Percentiles rank a stretch among this genome's conserved stretches.
phyloP scores from a whole-genome alignment of 1,140 invertebrate species.

The Triops longicaudatus region DNA sequence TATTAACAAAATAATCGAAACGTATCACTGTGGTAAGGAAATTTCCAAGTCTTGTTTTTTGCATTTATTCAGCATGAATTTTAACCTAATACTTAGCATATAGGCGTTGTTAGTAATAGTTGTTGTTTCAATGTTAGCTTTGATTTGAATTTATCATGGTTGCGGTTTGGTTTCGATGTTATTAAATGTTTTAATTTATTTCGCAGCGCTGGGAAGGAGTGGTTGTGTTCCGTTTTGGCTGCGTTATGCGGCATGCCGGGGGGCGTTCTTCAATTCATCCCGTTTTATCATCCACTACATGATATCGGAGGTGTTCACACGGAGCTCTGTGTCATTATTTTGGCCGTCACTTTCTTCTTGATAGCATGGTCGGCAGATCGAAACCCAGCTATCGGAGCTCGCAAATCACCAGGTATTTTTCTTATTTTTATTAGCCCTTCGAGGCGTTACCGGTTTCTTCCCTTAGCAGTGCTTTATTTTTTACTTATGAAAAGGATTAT shows the following conservation, averaged over 20 bases:
- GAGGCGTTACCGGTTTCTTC: not conserved
- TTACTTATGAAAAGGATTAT: not conserved
- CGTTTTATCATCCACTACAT: constrained; percentile 65
- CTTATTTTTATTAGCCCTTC: not conserved
- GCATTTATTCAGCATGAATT: too few relatives aligned
- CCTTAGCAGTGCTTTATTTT: not conserved
- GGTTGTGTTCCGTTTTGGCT: constrained; percentile 48
- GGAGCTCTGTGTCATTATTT: constrained; percentile 57
- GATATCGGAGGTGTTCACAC: constrained; percentile 54
- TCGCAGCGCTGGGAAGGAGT: constrained; percentile 50
- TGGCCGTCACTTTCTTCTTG: constrained; percentile 46
- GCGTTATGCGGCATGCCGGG: constrained; percentile 57
- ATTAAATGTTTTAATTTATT: constrained; percentile 31
- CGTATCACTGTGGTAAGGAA: too few relatives aligned
- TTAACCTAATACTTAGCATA: too few relatives aligned
- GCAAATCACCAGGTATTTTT: constrained; percentile 20
- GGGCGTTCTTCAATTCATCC: constrained; percentile 58
- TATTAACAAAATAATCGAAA: too few relatives aligned
- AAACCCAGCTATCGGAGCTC: constrained; percentile 32
- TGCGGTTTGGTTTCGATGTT: too few relatives aligned
- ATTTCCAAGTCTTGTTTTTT: too few relatives aligned
- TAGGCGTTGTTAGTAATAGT: too few relatives aligned
- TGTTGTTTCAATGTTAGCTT: too few relatives aligned
- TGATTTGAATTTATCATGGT: too few relatives aligned
- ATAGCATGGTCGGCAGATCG: constrained; percentile 50